phyloP scores from a whole-genome alignment of 2,113 vertebrate species.

The Panthera tigris region DNA sequence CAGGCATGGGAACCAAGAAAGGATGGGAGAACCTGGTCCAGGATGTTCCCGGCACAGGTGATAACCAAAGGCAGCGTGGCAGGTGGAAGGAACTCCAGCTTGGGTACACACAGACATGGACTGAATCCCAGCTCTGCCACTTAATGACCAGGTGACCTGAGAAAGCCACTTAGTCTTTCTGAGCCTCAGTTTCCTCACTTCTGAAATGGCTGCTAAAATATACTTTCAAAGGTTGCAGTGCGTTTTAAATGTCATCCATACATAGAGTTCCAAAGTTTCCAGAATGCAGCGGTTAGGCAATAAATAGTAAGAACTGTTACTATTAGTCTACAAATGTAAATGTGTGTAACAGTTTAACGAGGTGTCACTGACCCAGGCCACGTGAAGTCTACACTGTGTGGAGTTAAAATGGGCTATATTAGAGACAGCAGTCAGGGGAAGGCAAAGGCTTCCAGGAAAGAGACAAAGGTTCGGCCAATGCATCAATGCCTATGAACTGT shows the following conservation, averaged over 20 bases:
- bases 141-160: background rate
- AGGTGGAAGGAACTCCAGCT: background rate
- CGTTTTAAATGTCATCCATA: background rate
- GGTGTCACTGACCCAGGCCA: background rate
- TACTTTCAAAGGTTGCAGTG: background rate
- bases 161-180: background rate
- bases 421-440: background rate
- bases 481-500: rapidly evolving
- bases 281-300: background rate
- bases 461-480: background rate
- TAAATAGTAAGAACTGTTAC: background rate
- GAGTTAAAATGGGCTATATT: background rate
- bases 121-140: background rate
- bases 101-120: background rate
- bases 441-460: background rate
- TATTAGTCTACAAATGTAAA: background rate
- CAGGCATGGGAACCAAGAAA: background rate
- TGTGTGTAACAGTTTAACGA: background rate
- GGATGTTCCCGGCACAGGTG: background rate
- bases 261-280: background rate
- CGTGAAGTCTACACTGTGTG: background rate
- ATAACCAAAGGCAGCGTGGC: background rate
- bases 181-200: background rate
- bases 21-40: background rate
- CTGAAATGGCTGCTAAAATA: slow-evolving; percentile 13